Conservation (phyloP, 2,888 invertebrate genomes). For the Griposia aprilina region DNA sequence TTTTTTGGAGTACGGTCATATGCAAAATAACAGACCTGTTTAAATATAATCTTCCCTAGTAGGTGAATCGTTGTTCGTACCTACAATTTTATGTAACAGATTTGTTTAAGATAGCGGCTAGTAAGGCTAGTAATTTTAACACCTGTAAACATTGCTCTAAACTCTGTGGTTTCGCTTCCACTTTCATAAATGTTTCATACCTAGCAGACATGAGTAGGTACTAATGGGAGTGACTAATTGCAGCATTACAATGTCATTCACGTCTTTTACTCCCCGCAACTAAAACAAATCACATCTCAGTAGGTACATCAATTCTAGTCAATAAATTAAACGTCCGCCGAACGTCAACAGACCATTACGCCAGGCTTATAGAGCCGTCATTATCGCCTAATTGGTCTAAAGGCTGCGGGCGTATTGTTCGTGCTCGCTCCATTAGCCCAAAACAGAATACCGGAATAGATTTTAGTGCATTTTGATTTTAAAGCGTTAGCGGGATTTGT, state of each 20-base stretch:
- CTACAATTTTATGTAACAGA: neutral
- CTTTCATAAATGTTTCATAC: neutral
- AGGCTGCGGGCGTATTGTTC: constrained; percentile 56
- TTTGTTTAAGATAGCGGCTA: neutral
- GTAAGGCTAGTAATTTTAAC: neutral
- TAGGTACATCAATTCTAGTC: constrained; percentile 36
- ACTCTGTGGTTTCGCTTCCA: neutral
- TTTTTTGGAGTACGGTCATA: neutral
- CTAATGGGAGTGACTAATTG: neutral
- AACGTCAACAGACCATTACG: constrained; percentile 43
- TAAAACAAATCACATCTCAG: constrained; percentile 7
- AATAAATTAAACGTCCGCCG: constrained; percentile 47
- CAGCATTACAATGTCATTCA: neutral
- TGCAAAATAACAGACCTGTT: neutral
- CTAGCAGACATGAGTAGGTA: neutral
- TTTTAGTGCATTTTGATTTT: constrained; percentile 54
- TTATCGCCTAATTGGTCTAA: constrained; percentile 60
- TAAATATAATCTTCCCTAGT: too few relatives aligned
- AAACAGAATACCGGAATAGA: constrained; percentile 60
- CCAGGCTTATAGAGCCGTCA: constrained; percentile 44
- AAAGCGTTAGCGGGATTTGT: constrained; percentile 19
- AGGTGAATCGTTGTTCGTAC: neutral
- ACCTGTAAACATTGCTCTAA: neutral
- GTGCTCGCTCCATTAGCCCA: constrained; percentile 53
- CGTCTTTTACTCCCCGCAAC: too few relatives aligned